These are phyloP conservation scores for Channa striata DNA, from an alignment of 2,797 vertebrate genomes.

Conservation along the genomic window DNA sequence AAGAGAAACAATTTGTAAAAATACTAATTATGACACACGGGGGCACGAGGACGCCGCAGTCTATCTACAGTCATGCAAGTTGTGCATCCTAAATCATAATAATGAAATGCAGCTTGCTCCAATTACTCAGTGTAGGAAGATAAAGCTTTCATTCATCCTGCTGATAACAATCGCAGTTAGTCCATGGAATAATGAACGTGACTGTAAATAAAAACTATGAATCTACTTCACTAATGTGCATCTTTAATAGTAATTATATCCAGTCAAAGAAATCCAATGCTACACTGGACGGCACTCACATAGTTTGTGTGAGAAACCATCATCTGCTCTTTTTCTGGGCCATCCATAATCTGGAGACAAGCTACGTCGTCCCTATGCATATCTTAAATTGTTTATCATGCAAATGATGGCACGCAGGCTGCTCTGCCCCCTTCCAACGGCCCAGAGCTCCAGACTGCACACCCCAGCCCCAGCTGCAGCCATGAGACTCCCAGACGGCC, in stretches of 20 bases:
- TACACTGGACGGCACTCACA: conserved; percentile 32
- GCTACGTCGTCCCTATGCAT: conserved; percentile 79
- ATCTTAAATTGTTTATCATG: conserved; percentile 88
- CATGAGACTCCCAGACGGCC: conserved; percentile 75
- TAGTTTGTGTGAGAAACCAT: conserved; percentile 75
- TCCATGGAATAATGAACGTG: conserved; percentile 22
- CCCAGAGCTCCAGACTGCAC: conserved; percentile 75
- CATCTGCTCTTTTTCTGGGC: conserved; percentile 80
- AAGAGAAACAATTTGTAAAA: conserved; percentile 37
- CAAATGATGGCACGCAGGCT: conserved; percentile 80
- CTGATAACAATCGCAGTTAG: conserved; percentile 26
- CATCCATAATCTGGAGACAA: conserved; percentile 82
- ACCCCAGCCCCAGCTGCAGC: conserved; percentile 79
- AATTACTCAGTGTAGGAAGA: conserved; percentile 37
- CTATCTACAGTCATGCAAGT: not conserved
- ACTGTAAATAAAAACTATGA: conserved; percentile 38
- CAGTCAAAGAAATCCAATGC: conserved; percentile 37
- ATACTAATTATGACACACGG: conserved; percentile 42
- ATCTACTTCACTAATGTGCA: conserved; percentile 24
- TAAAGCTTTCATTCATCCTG: conserved; percentile 35
- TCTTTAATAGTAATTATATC: conserved; percentile 31
- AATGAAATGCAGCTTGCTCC: conserved; percentile 37
- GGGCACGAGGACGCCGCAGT: conserved; percentile 22
- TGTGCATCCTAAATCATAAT: conserved; percentile 46
- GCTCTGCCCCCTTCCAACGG: conserved; percentile 77